Evolutionary conservation across 2,888 invertebrate species (phyloP).

Genomic region (Andrena fulva): DNA sequence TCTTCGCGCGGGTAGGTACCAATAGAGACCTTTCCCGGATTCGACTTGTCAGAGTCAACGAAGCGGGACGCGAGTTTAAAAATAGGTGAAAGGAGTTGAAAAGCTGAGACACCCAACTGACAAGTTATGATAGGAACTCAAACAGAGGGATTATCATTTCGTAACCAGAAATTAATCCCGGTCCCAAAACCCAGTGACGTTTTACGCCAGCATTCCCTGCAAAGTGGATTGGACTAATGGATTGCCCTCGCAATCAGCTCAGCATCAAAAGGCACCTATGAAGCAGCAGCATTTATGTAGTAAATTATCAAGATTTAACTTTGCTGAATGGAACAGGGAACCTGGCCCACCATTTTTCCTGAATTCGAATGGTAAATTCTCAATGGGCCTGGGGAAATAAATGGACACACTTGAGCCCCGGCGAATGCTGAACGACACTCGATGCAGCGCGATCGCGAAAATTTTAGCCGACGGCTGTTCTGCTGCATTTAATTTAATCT

Average conservation of each 20-base stretch:
- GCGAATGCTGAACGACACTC: not conserved
- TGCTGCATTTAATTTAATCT: not conserved
- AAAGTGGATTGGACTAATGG: too few species aligned
- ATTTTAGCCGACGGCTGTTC: constrained; percentile 23
- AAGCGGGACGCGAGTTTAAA: not conserved
- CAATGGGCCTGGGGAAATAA: not conserved
- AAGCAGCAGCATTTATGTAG: too few species aligned
- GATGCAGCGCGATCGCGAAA: not conserved
- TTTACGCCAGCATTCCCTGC: too few species aligned
- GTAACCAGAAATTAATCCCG: too few species aligned
- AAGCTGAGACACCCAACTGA: not conserved
- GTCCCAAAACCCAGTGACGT: too few species aligned
- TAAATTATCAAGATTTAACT: too few species aligned
- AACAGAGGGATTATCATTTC: too few species aligned
- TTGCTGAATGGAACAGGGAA: too few species aligned
- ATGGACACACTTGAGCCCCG: too few species aligned
- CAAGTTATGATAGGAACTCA: too few species aligned
- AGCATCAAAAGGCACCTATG: not conserved
- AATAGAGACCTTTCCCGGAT: not conserved
- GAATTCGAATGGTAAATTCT: too few species aligned
- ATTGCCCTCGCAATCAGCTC: not conserved
- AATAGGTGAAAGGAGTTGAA: not conserved
- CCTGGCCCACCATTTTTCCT: too few species aligned
- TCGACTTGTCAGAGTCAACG: not conserved
- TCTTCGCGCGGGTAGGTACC: not conserved